Evolutionary conservation across 2,888 invertebrate genomes (phyloP).

Genomic region (Heterodera filipjevi): DNA sequence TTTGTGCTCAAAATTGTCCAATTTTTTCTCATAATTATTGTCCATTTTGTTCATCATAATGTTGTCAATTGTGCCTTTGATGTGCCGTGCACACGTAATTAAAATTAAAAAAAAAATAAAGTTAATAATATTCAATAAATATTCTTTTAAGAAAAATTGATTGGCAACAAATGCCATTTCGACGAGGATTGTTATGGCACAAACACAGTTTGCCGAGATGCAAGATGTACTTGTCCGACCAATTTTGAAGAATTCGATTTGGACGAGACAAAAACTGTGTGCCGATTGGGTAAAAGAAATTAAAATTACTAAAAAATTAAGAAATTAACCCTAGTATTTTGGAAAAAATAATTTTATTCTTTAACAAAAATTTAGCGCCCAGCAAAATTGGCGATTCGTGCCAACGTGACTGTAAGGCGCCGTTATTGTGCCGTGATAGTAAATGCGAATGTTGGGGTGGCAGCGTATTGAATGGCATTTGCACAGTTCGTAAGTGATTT

Average conservation of each 20-base stretch:
- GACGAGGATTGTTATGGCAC: slow-evolving; percentile 66
- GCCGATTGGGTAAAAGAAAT: slow-evolving; percentile 57
- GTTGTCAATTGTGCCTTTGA: slow-evolving; percentile 48
- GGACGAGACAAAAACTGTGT: slow-evolving; percentile 57
- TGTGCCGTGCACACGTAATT: slow-evolving; percentile 63
- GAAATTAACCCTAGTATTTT: background rate
- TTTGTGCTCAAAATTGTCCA: background rate
- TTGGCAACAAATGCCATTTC: slow-evolving; percentile 59
- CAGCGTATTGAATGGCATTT: slow-evolving; percentile 60
- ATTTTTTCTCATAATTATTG: background rate
- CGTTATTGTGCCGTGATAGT: slow-evolving; percentile 63
- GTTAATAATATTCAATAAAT: background rate
- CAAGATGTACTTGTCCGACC: slow-evolving; percentile 63
- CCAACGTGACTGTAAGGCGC: slow-evolving; percentile 64
- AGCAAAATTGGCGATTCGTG: slow-evolving; percentile 62
- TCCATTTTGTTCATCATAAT: background rate
- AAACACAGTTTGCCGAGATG: slow-evolving; percentile 62
- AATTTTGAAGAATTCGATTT: slow-evolving; percentile 64
- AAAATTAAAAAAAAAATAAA: background rate
- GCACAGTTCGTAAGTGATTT: slow-evolving; percentile 61
- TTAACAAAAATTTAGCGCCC: slow-evolving; percentile 56
- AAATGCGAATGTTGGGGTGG: slow-evolving; percentile 65
- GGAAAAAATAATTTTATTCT: slow-evolving; percentile 16
- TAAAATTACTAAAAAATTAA: background rate
- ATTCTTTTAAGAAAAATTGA: slow-evolving; percentile 59